phyloP scores from a whole-genome alignment of 35 echinoderm and acorn worm genomes.

The Nesometra sesokonis region DNA sequence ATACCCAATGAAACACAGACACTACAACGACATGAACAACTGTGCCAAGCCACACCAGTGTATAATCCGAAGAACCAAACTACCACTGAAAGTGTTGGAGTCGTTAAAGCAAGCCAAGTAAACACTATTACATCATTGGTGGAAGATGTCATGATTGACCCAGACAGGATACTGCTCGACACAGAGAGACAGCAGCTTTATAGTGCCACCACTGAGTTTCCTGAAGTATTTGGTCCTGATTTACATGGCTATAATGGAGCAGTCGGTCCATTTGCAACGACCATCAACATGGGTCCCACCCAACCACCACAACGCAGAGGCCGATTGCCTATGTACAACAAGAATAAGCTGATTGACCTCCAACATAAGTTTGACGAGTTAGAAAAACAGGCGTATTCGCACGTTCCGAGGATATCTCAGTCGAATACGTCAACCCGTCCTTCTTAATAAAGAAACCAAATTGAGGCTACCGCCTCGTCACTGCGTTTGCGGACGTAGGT shows the following conservation, averaged over 20 bases:
- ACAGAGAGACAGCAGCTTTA: not conserved
- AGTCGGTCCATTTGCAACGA: conserved; percentile 15
- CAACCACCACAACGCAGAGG: conserved; percentile 51
- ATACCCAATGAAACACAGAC: not conserved
- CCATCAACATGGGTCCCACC: conserved; percentile 52
- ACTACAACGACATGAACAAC: not conserved
- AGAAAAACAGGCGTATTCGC: conserved; percentile 35
- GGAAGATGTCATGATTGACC: not conserved
- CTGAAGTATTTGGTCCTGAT: not conserved
- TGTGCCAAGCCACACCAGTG: not conserved
- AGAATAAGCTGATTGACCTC: conserved; percentile 43
- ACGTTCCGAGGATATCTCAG: conserved; percentile 37
- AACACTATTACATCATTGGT: not conserved
- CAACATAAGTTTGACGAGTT: conserved; percentile 67
- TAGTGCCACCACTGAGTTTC: conserved; percentile 6
- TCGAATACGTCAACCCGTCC: conserved; percentile 53
- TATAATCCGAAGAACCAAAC: not conserved
- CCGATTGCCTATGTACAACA: conserved; percentile 1
- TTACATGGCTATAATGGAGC: conserved; percentile 16
- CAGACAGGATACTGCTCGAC: not conserved
- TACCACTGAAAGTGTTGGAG: no score
- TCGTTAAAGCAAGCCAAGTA: not conserved
- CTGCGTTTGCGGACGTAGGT: conserved; percentile 46
- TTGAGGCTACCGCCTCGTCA: conserved; percentile 45
- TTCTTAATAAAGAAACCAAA: conserved; percentile 48